Base-by-base conservation (phyloP, 37 sponge, comb jelly and placozoan species). In the Cladorhizidae sp. region DNA sequence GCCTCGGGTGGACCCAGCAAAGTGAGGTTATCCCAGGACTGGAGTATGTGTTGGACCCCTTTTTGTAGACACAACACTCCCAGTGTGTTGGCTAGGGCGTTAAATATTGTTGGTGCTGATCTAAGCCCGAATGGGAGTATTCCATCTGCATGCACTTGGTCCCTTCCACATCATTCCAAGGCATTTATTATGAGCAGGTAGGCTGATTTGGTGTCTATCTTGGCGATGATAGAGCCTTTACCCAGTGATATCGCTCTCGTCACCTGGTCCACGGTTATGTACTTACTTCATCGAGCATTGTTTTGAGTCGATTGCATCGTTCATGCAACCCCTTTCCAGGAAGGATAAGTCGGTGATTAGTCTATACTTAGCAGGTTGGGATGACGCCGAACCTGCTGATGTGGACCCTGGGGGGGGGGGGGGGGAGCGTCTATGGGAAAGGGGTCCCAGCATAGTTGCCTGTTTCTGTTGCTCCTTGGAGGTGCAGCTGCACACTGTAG, bases 41-140 rank as follows among this genome's bases (percentile, higher is more conserved):
- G 86, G 25, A 14, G 23, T 23, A 67, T 70, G 28, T 37, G 12
- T 28, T 18, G 3, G 31, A 73, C 51, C 35, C 83, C 65, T 57
- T 67, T 25, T 36, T 68, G 25, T 1, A 17, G 40, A 7, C 39
- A 29, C 70, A 54, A 73, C 81, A 81, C 72, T 29, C 45, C 59
- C 21, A 87, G 33, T 1, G 87, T 75, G 33, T 87, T 81, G 1
- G 87, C 87, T 37, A 87, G 35, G 1, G 67, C 67, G 31, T 62
- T 80, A 42, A 87, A 87, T 25, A 87, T 72, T 42, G 74, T 75
- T 2, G 87, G 87, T 7, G 87, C 80, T 37, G 87, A 87, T 11
- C 75, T 28, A 29, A 79, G 81, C 8, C 85, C 85, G 29, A 85
- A 85, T 28, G 85, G 85, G 6, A 81, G 82, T 29, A 59, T 64